Conservation (phyloP, 2,797 vertebrate genomes). For the Garrulus glandarius region DNA sequence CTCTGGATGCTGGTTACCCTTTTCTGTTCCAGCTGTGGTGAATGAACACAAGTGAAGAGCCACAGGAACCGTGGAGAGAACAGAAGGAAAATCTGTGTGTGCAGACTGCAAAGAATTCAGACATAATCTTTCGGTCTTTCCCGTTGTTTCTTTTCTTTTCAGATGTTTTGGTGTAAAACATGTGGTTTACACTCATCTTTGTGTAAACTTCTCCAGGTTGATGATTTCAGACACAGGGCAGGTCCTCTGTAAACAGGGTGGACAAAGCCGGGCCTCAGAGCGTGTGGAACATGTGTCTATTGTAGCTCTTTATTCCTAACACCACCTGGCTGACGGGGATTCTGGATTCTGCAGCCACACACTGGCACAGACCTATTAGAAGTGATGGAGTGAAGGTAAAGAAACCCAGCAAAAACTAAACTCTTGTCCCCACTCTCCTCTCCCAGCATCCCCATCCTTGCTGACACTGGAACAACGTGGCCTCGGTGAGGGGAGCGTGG, state of each 20-base stretch:
- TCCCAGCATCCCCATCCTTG: neutral
- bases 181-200: conserved; percentile 48
- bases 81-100: neutral
- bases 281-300: neutral
- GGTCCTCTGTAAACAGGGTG: conserved; percentile 27
- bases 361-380: neutral
- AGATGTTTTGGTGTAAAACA: conserved; percentile 15
- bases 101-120: conserved; percentile 51
- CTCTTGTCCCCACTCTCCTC: neutral
- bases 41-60: neutral
- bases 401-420: neutral
- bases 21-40: neutral
- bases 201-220: conserved; percentile 1
- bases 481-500: neutral
- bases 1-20: neutral
- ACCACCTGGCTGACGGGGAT: neutral
- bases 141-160: conserved; percentile 36
- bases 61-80: neutral
- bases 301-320: neutral
- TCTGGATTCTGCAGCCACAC: neutral
- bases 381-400: neutral
- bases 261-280: conserved; percentile 16
- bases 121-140: conserved; percentile 7
- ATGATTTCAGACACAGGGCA: conserved; percentile 19
- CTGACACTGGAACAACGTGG: neutral